phyloP scores from a whole-genome alignment of 2,113 vertebrate genomes.

The Tamias sibiricus region DNA sequence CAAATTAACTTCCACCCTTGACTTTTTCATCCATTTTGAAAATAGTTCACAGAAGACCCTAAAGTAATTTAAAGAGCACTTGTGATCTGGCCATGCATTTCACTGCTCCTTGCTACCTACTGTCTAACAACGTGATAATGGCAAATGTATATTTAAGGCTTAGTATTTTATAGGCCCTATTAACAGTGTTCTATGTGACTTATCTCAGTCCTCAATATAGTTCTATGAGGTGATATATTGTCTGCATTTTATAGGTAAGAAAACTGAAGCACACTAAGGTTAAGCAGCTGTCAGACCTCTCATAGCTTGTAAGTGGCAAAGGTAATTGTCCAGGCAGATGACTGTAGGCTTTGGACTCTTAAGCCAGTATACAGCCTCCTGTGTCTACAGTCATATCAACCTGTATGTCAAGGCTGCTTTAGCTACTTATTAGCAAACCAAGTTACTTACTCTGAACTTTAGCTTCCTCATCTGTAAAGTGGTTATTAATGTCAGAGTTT shows the following conservation, averaged over 20 bases:
- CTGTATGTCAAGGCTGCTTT: not conserved
- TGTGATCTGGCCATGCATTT: no score
- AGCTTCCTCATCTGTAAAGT: conserved; percentile 26
- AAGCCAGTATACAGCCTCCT: not conserved
- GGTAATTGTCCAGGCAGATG: not conserved
- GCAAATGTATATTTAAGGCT: not conserved
- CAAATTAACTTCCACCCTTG: no score
- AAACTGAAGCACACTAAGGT: conserved; percentile 8
- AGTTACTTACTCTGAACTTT: not conserved
- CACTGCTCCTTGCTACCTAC: no score
- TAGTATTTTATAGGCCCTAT: not conserved
- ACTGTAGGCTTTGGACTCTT: not conserved
- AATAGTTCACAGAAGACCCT: no score
- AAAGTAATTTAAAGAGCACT: no score
- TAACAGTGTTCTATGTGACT: not conserved
- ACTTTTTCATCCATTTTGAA: no score
- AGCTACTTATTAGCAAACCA: not conserved
- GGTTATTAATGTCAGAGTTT: not conserved
- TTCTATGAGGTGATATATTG: not conserved
- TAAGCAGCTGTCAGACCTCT: not conserved
- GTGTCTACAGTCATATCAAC: not conserved
- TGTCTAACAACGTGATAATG: not conserved
- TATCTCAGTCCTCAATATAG: not conserved
- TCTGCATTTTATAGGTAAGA: not conserved
- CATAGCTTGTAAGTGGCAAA: not conserved